Base-by-base conservation (phyloP, 53 echinoderm and acorn worm genomes). In the Echinometra lucunter region DNA sequence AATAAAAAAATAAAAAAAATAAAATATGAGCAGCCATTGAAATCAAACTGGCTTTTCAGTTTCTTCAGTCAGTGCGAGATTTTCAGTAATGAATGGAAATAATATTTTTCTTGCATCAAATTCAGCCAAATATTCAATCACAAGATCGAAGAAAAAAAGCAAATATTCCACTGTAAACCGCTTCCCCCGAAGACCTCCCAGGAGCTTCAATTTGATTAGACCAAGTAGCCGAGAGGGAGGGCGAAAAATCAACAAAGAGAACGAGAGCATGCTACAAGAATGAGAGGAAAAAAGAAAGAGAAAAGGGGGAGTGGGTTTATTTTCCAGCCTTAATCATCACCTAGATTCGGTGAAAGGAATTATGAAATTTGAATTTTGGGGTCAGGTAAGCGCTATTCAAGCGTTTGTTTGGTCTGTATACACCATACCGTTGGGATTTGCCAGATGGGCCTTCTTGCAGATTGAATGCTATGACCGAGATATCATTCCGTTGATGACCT, bases 341-440 rank as follows among this genome's bases (percentile, higher is more conserved):
- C 89, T 27, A 35, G 40, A 27, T 58, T 57, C 8, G 89, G 35
- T 57, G 58, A 60, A 89, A 89, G 89, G 40, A 89, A 89, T 57
- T 89, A 89, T 89, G 89, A 89, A 89, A 89, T 89, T 89, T 89
- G 89, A 89, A 89, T 89, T 89, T 89, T 89, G 89, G 89, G 89
- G 89, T 89, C 89, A 63, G 89, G 89, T 89, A 89, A 89, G 60
- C 63, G 58, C 60, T 58, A 58, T 89, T 89, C 89, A 89, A 37
- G 37, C 58, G 16, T 89, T 89, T 89, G 89, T 89, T 89, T 89
- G 89, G 63, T 89, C 89, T 37, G 58, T 35, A 60, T 34, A 60
- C 60, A 89, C 35, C 60, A 58, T 21, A 57, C 89, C 89, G 6
- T 34, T 21, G 37, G 89, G 58, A 57, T 89, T 58, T 34, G 28